Percentiles rank a stretch among this genome's conserved stretches.
These are phyloP conservation scores for Eublepharis macularius DNA, from an alignment of 2,113 vertebrate genomes.

Conservation along the genomic window DNA sequence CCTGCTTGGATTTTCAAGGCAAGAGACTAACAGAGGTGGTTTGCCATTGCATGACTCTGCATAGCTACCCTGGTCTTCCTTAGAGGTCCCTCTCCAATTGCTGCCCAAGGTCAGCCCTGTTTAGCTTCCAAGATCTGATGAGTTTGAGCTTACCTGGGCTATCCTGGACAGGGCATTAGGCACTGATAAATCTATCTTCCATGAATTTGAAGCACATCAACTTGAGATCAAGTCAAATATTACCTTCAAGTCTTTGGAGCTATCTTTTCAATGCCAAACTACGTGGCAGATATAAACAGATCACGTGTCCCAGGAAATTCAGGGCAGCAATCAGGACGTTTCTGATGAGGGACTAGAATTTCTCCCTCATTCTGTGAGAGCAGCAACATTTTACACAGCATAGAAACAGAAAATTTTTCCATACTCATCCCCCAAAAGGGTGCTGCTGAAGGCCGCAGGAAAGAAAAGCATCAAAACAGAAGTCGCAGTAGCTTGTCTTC, in stretches of 20 bases:
- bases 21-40: too few relatives aligned
- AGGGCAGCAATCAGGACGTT: not conserved
- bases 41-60: too few relatives aligned
- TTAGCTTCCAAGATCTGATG: too few relatives aligned
- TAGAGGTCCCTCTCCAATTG: too few relatives aligned
- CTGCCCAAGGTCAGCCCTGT: too few relatives aligned
- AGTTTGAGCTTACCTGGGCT: too few relatives aligned
- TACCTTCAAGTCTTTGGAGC: not conserved
- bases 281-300: not conserved
- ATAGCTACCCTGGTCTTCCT: too few relatives aligned
- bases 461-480: not conserved
- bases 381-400: not conserved
- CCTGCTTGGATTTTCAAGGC: too few relatives aligned
- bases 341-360: accelerated
- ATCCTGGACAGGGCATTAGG: too few relatives aligned
- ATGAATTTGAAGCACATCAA: not conserved
- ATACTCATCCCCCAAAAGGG: not conserved
- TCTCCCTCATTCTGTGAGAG: not conserved
- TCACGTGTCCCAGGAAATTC: accelerated
- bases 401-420: not conserved
- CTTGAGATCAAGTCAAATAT: not conserved
- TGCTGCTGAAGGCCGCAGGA: not conserved
- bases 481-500: not conserved
- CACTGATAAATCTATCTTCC: too few relatives aligned
- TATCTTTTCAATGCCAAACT: not conserved